Percentiles rank a stretch among this genome's conserved stretches.
phyloP scores from a whole-genome alignment of 1,140 invertebrate genomes.

The Brevipalpus yothersi region DNA sequence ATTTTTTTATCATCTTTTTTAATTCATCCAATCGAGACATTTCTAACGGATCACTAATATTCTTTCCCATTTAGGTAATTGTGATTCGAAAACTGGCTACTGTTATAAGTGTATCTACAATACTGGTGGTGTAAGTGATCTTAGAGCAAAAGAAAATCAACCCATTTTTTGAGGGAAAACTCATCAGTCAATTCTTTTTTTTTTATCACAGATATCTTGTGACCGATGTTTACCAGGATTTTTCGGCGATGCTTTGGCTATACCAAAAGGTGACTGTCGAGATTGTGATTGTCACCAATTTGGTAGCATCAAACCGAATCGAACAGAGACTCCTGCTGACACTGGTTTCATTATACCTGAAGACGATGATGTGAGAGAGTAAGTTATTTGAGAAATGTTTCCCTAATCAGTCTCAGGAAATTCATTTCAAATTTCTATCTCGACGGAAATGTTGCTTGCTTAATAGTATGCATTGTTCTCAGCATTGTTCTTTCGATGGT shows the following conservation, averaged over 20 bases:
- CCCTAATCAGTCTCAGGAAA: no score
- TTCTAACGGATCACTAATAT: no score
- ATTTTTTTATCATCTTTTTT: no score
- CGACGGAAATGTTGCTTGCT: no score
- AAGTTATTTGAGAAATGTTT: background rate
- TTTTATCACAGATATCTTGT: constrained; percentile 26
- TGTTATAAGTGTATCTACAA: constrained; percentile 94
- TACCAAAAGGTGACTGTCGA: constrained; percentile 68
- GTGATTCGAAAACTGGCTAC: constrained; percentile 64
- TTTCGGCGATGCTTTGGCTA: constrained; percentile 61
- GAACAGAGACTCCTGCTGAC: no score
- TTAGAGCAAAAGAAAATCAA: constrained; percentile 17
- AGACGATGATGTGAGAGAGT: background rate
- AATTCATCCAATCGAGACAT: no score
- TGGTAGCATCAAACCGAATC: background rate
- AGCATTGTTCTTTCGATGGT: no score
- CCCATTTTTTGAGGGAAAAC: no score
- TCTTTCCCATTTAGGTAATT: constrained; percentile 32
- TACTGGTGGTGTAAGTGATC: constrained; percentile 43
- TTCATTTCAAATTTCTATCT: no score
- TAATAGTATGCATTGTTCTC: no score
- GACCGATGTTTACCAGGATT: constrained; percentile 70
- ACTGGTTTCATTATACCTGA: background rate
- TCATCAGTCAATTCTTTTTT: background rate
- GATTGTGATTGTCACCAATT: constrained; percentile 5